phyloP scores from a whole-genome alignment of 2,888 invertebrate genomes.

The Scrobipalpa costella region DNA sequence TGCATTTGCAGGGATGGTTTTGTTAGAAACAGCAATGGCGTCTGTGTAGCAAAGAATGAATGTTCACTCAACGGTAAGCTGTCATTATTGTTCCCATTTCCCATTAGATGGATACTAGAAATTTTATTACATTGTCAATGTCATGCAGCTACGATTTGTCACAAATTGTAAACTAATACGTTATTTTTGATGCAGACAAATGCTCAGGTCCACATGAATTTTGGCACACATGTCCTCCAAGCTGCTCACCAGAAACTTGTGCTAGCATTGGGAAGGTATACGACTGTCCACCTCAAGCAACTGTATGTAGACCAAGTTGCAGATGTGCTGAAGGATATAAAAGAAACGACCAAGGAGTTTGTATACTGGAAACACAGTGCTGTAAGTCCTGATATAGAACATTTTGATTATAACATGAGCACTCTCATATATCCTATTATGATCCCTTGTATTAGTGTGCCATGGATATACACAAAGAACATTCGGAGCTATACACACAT shows the following conservation, averaged over 20 bases:
- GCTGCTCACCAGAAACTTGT: constrained; percentile 20
- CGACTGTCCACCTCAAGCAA: constrained; percentile 25
- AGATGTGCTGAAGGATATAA: constrained; percentile 27
- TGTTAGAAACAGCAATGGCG: constrained; percentile 28
- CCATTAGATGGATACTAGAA: too few relatives aligned
- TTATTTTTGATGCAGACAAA: background rate
- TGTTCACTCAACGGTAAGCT: constrained; percentile 19
- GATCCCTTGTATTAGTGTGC: too few relatives aligned
- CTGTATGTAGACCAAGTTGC: constrained; percentile 26
- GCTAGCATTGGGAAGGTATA: background rate
- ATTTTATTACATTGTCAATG: too few relatives aligned
- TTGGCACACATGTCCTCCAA: constrained; percentile 16
- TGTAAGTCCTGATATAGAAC: constrained; percentile 12
- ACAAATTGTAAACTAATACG: background rate
- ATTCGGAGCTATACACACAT: too few relatives aligned
- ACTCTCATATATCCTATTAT: too few relatives aligned
- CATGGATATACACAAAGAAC: too few relatives aligned
- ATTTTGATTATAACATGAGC: background rate
- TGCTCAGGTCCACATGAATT: constrained; percentile 13
- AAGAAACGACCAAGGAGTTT: constrained; percentile 21
- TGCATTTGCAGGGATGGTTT: constrained; percentile 31
- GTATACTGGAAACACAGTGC: constrained; percentile 23
- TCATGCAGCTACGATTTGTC: too few relatives aligned
- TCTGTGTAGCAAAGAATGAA: constrained; percentile 29
- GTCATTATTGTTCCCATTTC: too few relatives aligned